These are phyloP conservation scores for Bombyx mori DNA, from an alignment of 1,140 invertebrate species.

Conservation along the genomic window DNA sequence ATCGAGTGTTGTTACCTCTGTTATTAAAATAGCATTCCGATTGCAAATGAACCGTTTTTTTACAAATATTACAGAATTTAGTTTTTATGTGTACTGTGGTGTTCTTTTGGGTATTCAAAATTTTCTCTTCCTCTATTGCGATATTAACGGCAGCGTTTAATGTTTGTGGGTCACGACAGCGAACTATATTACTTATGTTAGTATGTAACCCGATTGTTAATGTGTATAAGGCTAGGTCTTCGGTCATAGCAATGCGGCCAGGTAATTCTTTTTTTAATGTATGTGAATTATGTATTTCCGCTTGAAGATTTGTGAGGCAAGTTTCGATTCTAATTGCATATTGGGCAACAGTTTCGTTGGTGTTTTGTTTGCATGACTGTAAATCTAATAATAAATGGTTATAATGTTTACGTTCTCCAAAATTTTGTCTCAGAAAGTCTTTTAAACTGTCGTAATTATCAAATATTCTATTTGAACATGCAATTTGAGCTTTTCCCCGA, in stretches of 20 bases:
- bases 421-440: slow-evolving; percentile 13
- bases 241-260: slow-evolving; percentile 16
- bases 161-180: slow-evolving; percentile 12
- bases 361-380: slow-evolving; percentile 13
- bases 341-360: slow-evolving; percentile 12
- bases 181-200: slow-evolving; percentile 13
- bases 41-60: no score
- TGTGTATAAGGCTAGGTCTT: slow-evolving; percentile 18
- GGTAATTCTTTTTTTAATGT: slow-evolving; percentile 13
- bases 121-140: slow-evolving; percentile 14
- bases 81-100: no score
- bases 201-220: slow-evolving; percentile 18
- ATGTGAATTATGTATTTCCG: slow-evolving; percentile 15
- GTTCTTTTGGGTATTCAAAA: not conserved
- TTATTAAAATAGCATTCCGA: no score
- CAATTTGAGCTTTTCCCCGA: slow-evolving; percentile 11
- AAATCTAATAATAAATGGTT: slow-evolving; percentile 17
- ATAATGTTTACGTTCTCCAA: slow-evolving; percentile 23
- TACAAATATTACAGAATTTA: no score
- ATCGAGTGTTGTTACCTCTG: no score
- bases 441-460: slow-evolving; percentile 9
- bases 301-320: slow-evolving; percentile 18
- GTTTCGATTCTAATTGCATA: slow-evolving; percentile 17
- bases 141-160: slow-evolving; percentile 20
- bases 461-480: slow-evolving; percentile 21